A percentile compares a stretch with the other conserved stretches of the same genome.
phyloP scores from a whole-genome alignment of 2,888 invertebrate genomes.

The Odontothrips loti region DNA sequence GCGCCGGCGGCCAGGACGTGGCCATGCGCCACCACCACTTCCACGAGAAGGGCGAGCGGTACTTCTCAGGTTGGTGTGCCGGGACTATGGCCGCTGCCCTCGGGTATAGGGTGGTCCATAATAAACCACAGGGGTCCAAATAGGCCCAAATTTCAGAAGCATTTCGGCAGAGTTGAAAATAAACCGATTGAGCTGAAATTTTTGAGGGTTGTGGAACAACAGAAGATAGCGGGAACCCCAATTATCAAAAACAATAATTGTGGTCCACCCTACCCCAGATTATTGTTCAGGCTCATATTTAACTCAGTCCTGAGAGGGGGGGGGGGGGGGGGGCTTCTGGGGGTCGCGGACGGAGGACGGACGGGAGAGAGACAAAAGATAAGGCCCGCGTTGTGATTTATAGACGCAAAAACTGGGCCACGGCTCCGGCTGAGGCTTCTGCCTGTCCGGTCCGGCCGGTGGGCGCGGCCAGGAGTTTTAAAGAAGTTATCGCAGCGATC shows the following conservation, averaged over 20 bases:
- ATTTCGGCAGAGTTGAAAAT: no score
- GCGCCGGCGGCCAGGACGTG: conserved; percentile 76
- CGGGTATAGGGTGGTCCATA: no score
- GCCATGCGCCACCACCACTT: conserved; percentile 86
- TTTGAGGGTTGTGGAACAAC: no score
- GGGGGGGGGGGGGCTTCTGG: neutral
- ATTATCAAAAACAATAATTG: no score
- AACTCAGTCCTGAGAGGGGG: neutral
- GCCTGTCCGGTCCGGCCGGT: neutral
- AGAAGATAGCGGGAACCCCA: no score
- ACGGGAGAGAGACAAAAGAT: neutral
- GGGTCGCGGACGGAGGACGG: no score
- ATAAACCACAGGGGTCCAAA: no score
- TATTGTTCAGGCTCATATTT: no score
- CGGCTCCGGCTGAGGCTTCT: neutral
- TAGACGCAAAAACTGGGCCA: conserved; percentile 1
- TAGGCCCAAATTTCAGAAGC: no score
- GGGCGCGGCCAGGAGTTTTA: neutral
- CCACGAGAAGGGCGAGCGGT: conserved; percentile 60
- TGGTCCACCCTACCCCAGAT: no score
- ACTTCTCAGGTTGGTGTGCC: conserved; percentile 61
- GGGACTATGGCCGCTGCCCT: neutral
- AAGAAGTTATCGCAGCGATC: neutral
- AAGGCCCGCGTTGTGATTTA: neutral
- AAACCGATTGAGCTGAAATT: no score